These are phyloP conservation scores for Nannoperca obscura DNA, from an alignment of 2,797 vertebrate species.

Conservation along the genomic window DNA sequence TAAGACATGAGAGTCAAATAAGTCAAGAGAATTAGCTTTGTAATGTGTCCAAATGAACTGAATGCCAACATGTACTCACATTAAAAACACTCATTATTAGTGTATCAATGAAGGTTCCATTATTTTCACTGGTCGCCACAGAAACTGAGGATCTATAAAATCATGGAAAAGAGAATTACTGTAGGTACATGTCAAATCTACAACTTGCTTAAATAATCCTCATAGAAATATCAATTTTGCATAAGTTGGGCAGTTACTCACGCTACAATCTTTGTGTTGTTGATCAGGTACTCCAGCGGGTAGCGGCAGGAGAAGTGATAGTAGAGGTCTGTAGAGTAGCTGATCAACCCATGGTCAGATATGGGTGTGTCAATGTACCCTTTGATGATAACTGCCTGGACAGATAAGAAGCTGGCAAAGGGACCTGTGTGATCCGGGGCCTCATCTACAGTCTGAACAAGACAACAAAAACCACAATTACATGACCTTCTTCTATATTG, in stretches of 20 bases:
- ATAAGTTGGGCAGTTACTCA: constrained; percentile 63
- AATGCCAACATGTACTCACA: constrained; percentile 69
- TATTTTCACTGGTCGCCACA: constrained; percentile 83
- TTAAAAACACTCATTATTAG: constrained; percentile 84
- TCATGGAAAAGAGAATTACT: neutral
- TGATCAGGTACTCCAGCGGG: constrained; percentile 86
- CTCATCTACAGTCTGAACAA: constrained; percentile 83
- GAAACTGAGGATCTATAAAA: constrained; percentile 84
- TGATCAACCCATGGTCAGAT: constrained; percentile 78
- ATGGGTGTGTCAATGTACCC: constrained; percentile 83
- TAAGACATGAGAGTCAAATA: neutral
- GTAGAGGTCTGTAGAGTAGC: constrained; percentile 87
- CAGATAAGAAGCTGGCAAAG: constrained; percentile 78
- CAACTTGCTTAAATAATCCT: neutral
- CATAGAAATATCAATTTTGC: neutral
- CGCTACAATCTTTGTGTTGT: constrained; percentile 85
- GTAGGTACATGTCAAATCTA: neutral
- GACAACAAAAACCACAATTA: neutral
- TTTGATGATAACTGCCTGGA: constrained; percentile 85
- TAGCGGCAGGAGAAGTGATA: constrained; percentile 88
- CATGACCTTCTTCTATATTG: neutral
- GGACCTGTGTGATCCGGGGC: constrained; percentile 72
- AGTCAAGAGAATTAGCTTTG: neutral
- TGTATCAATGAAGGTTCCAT: constrained; percentile 86
- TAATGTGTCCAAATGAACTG: neutral